phyloP scores from a whole-genome alignment of 2,113 vertebrate genomes.

The Laticauda colubrina region DNA sequence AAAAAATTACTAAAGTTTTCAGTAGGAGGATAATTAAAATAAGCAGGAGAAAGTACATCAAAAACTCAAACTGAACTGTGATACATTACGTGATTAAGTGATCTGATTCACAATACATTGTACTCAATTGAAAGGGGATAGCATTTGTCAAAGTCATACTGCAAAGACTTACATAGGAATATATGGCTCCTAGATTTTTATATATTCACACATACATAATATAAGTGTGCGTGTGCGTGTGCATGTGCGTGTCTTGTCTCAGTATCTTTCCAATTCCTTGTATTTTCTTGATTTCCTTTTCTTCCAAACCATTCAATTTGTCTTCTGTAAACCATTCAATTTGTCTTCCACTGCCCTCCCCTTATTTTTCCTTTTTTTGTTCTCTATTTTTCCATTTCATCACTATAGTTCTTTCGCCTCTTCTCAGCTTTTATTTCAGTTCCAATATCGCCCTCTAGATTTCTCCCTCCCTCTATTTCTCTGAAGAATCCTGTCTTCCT shows the following conservation, averaged over 20 bases:
- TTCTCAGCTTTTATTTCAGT: background rate
- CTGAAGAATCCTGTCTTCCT: too few species aligned
- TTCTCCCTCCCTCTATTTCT: background rate
- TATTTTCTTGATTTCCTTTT: background rate
- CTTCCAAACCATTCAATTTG: background rate
- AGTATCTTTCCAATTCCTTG: background rate
- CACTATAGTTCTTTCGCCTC: background rate
- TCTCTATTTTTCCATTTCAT: background rate
- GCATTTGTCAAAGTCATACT: background rate
- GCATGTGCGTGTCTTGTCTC: background rate
- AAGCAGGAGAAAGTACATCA: background rate
- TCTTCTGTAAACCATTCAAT: background rate
- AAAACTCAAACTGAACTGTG: background rate
- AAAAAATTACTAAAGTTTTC: background rate
- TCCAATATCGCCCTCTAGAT: background rate
- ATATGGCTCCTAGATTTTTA: background rate
- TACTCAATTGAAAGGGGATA: background rate
- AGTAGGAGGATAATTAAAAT: background rate
- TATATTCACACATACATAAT: background rate
- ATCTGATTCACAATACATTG: background rate
- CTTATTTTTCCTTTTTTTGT: background rate
- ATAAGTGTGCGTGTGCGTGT: background rate
- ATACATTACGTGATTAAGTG: too few species aligned
- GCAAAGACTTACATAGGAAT: background rate
- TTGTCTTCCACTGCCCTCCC: background rate